phyloP scores from a whole-genome alignment of 2,888 invertebrate genomes.

The Acanthosoma haemorrhoidale region DNA sequence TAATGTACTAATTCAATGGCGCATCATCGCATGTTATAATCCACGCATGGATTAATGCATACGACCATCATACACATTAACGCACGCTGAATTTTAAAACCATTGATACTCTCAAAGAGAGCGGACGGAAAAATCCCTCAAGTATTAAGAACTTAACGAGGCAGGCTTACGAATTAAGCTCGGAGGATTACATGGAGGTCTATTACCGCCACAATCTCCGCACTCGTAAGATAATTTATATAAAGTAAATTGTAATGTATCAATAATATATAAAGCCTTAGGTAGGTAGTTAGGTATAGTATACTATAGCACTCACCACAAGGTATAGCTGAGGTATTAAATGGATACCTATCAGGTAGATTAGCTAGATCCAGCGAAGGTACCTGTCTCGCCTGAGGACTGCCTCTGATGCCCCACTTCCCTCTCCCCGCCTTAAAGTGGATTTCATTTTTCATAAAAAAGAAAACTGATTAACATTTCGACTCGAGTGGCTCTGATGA shows the following conservation, averaged over 20 bases:
- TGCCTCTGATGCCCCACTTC: neutral
- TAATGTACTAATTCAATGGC: too few species aligned
- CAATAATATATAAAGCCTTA: too few species aligned
- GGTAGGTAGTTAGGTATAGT: too few species aligned
- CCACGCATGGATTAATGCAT: too few species aligned
- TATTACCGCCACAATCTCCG: too few species aligned
- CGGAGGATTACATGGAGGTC: neutral
- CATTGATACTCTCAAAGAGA: neutral
- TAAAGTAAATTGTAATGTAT: neutral
- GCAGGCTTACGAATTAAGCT: neutral
- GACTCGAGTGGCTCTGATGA: neutral
- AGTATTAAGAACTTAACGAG: neutral
- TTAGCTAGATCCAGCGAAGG: neutral
- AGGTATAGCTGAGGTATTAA: too few species aligned
- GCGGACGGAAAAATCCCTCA: neutral
- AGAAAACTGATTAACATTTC: neutral
- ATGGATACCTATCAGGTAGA: neutral
- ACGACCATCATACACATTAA: too few species aligned
- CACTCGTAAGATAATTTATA: neutral
- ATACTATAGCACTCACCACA: too few species aligned
- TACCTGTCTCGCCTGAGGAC: neutral
- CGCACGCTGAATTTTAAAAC: too few species aligned
- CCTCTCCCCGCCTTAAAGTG: slow-evolving; percentile 9
- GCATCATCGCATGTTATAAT: too few species aligned
- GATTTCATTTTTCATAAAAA: neutral